These are phyloP conservation scores for Pycnomerus fuliginosus DNA, from an alignment of 2,888 invertebrate species.

Conservation along the genomic window DNA sequence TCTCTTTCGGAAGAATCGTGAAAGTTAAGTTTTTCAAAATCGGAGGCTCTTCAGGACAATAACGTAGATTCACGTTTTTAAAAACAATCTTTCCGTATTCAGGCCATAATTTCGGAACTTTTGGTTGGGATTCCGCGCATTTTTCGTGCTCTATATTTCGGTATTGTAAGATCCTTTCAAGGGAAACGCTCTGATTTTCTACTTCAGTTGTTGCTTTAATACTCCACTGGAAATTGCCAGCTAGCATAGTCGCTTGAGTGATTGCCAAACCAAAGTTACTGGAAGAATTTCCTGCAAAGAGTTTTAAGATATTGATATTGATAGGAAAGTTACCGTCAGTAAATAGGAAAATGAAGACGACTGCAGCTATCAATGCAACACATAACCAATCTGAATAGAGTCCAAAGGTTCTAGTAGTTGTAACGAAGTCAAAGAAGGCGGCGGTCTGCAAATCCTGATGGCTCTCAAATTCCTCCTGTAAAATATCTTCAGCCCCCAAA, in stretches of 20 bases:
- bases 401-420: slow-evolving; percentile 83
- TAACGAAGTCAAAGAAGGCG: slow-evolving; percentile 83
- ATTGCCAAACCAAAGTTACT: slow-evolving; percentile 59
- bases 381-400: no score
- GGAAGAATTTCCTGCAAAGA: background rate
- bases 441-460: slow-evolving; percentile 80
- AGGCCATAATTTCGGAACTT: slow-evolving; percentile 67
- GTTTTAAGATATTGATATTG: background rate
- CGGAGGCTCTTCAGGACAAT: slow-evolving; percentile 66
- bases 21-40: slow-evolving; percentile 71
- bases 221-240: slow-evolving; percentile 60
- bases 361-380: no score
- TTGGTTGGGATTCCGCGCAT: slow-evolving; percentile 10
- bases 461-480: slow-evolving; percentile 72
- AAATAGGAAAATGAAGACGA: no score
- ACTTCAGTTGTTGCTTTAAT: slow-evolving; percentile 79
- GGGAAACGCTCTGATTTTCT: slow-evolving; percentile 55
- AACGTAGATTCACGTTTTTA: slow-evolving; percentile 66
- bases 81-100: slow-evolving; percentile 66
- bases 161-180: slow-evolving; percentile 7
- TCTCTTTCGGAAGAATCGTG: slow-evolving; percentile 64
- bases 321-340: background rate
- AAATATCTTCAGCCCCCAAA: slow-evolving; percentile 71
- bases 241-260: slow-evolving; percentile 68
- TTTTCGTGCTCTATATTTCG: slow-evolving; percentile 13